A percentile compares a stretch with the other conserved stretches of the same genome.
Evolutionary conservation across 2,888 invertebrate species (phyloP).

Genomic region (Phortica okadai): DNA sequence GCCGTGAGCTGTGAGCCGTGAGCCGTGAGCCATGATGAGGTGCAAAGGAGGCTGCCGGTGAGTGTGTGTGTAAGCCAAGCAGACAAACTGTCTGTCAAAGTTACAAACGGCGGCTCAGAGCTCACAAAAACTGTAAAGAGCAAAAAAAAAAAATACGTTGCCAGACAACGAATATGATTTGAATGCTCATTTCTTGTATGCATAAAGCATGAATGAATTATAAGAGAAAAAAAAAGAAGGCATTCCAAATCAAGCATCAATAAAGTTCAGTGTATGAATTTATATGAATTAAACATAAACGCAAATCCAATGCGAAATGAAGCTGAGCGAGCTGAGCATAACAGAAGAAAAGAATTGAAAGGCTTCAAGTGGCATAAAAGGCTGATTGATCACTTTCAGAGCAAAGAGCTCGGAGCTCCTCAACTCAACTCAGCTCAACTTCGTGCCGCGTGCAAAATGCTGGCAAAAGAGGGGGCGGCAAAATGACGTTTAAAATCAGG

Average conservation of each 20-base stretch:
- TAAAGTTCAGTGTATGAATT: constrained; percentile 64
- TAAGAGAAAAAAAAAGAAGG: constrained; percentile 36
- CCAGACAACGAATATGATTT: constrained; percentile 50
- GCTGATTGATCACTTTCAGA: constrained; percentile 59
- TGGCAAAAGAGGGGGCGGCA: background rate
- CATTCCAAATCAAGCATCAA: constrained; percentile 66
- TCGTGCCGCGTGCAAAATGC: background rate
- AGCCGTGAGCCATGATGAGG: background rate
- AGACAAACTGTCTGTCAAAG: constrained; percentile 68
- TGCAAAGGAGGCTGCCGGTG: background rate
- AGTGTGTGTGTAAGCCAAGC: constrained; percentile 43
- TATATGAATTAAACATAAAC: constrained; percentile 73
- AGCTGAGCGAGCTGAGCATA: constrained; percentile 7
- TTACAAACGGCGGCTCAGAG: constrained; percentile 27
- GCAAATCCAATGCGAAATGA: constrained; percentile 55
- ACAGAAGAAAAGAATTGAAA: constrained; percentile 12
- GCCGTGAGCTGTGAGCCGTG: constrained; percentile 38
- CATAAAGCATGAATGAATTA: constrained; percentile 67
- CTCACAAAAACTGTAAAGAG: constrained; percentile 40
- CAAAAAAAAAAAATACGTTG: constrained; percentile 38
- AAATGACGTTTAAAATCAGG: constrained; percentile 33
- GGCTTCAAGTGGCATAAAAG: constrained; percentile 30
- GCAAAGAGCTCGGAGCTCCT: background rate
- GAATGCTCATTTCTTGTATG: constrained; percentile 60
- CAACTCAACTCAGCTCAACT: background rate